These are phyloP conservation scores for Anticlea derivata DNA, from an alignment of 2,888 invertebrate genomes.

Conservation along the genomic window DNA sequence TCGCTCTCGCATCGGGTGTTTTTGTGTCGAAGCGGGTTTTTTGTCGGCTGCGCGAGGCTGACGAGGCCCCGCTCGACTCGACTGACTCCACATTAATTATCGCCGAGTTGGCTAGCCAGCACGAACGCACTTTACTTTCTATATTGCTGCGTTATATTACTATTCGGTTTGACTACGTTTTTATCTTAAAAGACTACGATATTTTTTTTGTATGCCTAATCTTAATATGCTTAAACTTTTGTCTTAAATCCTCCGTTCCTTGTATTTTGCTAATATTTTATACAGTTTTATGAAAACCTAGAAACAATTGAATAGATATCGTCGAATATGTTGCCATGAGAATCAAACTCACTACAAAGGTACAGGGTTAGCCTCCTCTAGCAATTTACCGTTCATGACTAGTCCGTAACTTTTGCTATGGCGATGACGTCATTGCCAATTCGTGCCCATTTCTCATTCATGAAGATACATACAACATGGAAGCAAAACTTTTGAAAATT, in stretches of 20 bases:
- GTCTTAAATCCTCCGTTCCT: neutral
- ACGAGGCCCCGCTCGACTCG: conserved; percentile 69
- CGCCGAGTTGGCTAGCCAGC: conserved; percentile 72
- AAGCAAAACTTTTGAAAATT: conserved; percentile 20
- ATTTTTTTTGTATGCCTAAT: neutral
- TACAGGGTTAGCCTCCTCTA: neutral
- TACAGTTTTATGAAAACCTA: neutral
- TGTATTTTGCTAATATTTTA: neutral
- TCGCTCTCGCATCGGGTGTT: conserved; percentile 72
- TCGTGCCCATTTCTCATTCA: conserved; percentile 16
- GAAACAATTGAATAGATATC: neutral
- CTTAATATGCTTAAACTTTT: neutral
- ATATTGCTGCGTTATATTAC: conserved; percentile 62
- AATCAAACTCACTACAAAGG: neutral
- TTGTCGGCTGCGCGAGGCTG: conserved; percentile 71
- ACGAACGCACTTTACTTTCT: conserved; percentile 80
- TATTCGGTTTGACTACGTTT: neutral
- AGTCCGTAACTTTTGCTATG: conserved; percentile 11
- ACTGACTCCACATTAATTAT: conserved; percentile 80
- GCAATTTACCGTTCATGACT: conserved; percentile 13
- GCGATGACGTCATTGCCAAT: conserved; percentile 23
- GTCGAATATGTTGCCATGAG: neutral
- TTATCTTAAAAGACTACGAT: neutral
- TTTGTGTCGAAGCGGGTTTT: conserved; percentile 83
- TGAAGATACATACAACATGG: neutral